phyloP scores from a whole-genome alignment of 2,888 invertebrate species.

The Azorinus chamasolen region DNA sequence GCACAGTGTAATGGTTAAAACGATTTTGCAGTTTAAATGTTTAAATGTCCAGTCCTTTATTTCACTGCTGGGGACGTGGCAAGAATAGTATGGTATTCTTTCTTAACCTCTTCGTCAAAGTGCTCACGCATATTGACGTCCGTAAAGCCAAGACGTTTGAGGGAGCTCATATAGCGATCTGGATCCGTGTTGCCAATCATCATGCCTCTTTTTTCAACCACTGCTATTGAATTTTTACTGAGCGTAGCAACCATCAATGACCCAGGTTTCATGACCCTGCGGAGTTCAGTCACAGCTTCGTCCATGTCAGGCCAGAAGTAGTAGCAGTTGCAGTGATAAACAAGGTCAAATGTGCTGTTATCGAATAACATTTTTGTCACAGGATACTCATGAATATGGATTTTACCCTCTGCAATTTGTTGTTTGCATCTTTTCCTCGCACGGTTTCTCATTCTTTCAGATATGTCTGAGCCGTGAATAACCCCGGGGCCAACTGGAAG shows the following conservation, averaged over 20 bases:
- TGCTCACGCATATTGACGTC: constrained; percentile 68
- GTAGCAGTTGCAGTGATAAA: too few relatives aligned
- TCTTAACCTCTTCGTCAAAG: too few relatives aligned
- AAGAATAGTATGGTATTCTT: too few relatives aligned
- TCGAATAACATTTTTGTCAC: constrained; percentile 73
- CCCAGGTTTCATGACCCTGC: constrained; percentile 73
- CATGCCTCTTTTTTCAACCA: constrained; percentile 61
- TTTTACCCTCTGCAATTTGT: constrained; percentile 68
- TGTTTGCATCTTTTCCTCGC: constrained; percentile 52
- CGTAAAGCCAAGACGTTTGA: constrained; percentile 75
- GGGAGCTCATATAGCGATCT: constrained; percentile 73
- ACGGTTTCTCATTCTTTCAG: constrained; percentile 72
- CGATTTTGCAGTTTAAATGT: too few relatives aligned
- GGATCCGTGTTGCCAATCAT: constrained; percentile 71
- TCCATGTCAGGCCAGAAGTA: too few relatives aligned
- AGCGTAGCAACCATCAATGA: too few relatives aligned
- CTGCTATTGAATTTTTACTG: too few relatives aligned
- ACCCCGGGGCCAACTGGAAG: constrained; percentile 77
- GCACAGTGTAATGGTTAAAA: too few relatives aligned
- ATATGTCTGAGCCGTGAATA: constrained; percentile 79
- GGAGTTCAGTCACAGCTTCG: constrained; percentile 81
- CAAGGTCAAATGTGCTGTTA: constrained; percentile 74
- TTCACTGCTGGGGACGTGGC: too few relatives aligned
- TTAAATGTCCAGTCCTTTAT: too few relatives aligned
- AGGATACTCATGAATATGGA: constrained; percentile 64